Conservation (phyloP, 2,113 vertebrate genomes). For the Colinus virginianus region DNA sequence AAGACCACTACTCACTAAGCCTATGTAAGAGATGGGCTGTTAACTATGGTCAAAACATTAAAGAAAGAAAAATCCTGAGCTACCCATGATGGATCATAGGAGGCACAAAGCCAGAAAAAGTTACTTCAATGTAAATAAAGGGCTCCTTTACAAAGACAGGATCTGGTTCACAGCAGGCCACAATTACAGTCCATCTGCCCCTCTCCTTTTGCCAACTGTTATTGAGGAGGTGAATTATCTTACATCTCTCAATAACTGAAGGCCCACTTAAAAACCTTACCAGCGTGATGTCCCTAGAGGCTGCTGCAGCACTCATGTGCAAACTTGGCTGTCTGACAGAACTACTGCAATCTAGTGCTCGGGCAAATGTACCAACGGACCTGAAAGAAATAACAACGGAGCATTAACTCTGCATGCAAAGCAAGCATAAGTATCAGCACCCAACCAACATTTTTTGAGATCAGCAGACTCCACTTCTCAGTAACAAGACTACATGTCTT, state of each 20-base stretch:
- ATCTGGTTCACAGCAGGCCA: constrained; percentile 51
- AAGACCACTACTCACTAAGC: not conserved
- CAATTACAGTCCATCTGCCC: constrained; percentile 47
- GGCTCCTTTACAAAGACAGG: constrained; percentile 5
- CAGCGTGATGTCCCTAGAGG: constrained; percentile 86
- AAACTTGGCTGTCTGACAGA: constrained; percentile 86
- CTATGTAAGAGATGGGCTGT: not conserved
- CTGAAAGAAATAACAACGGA: constrained; percentile 60
- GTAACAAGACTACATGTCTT: not conserved
- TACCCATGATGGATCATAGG: not conserved
- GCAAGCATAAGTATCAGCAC: not conserved
- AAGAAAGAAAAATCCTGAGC: not conserved
- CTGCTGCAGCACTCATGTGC: constrained; percentile 87
- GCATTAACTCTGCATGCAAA: not conserved
- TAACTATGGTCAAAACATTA: not conserved
- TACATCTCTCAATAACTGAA: not conserved
- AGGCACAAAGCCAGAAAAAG: constrained; percentile 27
- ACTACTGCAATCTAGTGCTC: constrained; percentile 86
- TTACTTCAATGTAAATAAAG: constrained; percentile 44
- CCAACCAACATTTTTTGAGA: not conserved
- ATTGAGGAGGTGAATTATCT: not conserved
- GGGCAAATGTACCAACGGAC: constrained; percentile 85
- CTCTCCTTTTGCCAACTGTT: constrained; percentile 4
- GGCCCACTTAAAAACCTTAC: constrained; percentile 63
- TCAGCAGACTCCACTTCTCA: not conserved